These are phyloP conservation scores for Trichonephila inaurata DNA, from an alignment of 1,140 invertebrate genomes.

Conservation along the genomic window DNA sequence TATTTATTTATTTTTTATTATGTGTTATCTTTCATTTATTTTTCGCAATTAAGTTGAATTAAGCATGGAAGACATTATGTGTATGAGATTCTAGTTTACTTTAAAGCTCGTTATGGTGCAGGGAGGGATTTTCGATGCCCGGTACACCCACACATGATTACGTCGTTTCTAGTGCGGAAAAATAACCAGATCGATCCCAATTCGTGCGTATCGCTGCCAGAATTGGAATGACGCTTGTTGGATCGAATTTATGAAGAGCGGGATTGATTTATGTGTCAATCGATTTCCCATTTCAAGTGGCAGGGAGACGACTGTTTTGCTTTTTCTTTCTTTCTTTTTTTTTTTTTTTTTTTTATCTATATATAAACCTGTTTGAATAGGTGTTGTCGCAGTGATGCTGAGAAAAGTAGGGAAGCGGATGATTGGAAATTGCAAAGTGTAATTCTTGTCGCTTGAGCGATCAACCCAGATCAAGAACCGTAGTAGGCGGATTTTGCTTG, in stretches of 20 bases:
- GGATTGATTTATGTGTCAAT: slow-evolving; percentile 16
- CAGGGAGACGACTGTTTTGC: not conserved
- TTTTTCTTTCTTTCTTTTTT: not conserved
- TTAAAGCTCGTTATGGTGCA: too few species aligned
- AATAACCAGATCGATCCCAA: not conserved
- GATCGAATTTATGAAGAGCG: not conserved
- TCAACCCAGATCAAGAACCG: slow-evolving; percentile 16
- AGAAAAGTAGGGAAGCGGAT: not conserved
- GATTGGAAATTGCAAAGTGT: not conserved
- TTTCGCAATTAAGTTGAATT: too few species aligned
- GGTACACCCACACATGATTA: not conserved
- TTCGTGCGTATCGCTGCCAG: not conserved
- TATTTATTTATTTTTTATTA: too few species aligned
- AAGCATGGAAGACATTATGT: too few species aligned
- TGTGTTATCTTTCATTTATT: too few species aligned
- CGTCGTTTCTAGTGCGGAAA: not conserved
- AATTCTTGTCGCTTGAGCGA: not conserved
- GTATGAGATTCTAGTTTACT: too few species aligned
- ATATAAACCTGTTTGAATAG: slow-evolving; percentile 5
- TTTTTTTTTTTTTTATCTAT: not conserved
- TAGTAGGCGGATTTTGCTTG: slow-evolving; percentile 20
- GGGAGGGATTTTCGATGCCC: too few species aligned
- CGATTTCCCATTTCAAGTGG: not conserved
- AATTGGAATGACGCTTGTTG: not conserved
- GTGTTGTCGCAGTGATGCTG: not conserved